These are phyloP conservation scores for Drosophila ohnishii DNA, from an alignment of 1,140 invertebrate species.

Conservation along the genomic window DNA sequence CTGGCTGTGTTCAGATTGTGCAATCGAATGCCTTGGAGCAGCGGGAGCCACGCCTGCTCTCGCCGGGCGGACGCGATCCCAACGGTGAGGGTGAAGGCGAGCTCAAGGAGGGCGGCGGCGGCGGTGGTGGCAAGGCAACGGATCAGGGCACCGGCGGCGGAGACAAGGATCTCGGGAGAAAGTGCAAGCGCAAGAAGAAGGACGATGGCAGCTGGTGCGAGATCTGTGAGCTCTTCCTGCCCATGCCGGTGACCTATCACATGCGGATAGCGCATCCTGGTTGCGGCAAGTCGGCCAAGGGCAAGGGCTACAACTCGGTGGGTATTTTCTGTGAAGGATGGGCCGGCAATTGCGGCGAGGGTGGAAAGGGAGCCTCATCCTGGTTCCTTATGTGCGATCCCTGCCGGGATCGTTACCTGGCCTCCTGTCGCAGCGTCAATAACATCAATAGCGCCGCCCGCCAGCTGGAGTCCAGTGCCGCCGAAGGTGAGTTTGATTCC, in stretches of 20 bases:
- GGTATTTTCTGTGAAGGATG: conserved; percentile 93
- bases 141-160: conserved; percentile 10
- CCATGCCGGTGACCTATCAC: conserved; percentile 92
- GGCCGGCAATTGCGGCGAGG: conserved; percentile 94
- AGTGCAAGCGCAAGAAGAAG: conserved; percentile 85
- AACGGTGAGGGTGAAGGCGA: conserved; percentile 69
- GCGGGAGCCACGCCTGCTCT: conserved; percentile 54
- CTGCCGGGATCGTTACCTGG: conserved; percentile 92
- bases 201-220: conserved; percentile 88
- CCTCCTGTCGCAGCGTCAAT: conserved; percentile 84
- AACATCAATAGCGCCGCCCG: conserved; percentile 67
- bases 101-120: conserved; percentile 77
- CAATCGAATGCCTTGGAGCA: conserved; percentile 78
- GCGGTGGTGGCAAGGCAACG: conserved; percentile 13
- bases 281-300: conserved; percentile 91
- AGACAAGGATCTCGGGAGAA: conserved; percentile 84
- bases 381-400: conserved; percentile 97
- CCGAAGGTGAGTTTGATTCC: conserved; percentile 25
- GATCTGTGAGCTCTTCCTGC: conserved; percentile 91
- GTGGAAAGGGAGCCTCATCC: conserved; percentile 90
- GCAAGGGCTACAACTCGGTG: conserved; percentile 94
- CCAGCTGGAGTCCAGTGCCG: conserved; percentile 38
- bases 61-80: conserved; percentile 37
- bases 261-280: conserved; percentile 95
- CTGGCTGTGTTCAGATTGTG: conserved; percentile 86